phyloP scores from a whole-genome alignment of 2,797 vertebrate species.

The Hyperoplus lanceolatus region DNA sequence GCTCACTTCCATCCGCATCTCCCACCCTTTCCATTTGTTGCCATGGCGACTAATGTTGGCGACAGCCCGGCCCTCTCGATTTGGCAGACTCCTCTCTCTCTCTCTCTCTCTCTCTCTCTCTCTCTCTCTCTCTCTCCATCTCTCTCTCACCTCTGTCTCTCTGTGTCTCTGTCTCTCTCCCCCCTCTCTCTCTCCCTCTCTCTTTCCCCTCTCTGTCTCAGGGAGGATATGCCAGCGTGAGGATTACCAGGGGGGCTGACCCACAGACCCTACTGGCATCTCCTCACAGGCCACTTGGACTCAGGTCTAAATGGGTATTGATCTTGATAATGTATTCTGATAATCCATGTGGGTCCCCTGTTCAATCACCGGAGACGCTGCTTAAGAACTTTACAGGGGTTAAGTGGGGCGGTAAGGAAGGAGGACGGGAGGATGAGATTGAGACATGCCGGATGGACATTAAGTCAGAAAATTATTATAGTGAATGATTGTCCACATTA shows the following conservation, averaged over 20 bases:
- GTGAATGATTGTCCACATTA: no score
- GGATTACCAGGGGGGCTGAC: slow-evolving; percentile 61
- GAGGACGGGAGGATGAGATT: background rate
- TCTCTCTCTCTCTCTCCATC: slow-evolving; percentile 38
- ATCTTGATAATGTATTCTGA: slow-evolving; percentile 78
- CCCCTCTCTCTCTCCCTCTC: no score
- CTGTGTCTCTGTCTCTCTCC: no score
- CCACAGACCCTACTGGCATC: slow-evolving; percentile 64
- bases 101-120: slow-evolving; percentile 35
- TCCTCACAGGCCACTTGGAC: slow-evolving; percentile 63
- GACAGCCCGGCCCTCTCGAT: slow-evolving; percentile 66
- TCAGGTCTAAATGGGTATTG: slow-evolving; percentile 73
- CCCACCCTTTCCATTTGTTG: slow-evolving; percentile 77
- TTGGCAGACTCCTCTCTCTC: slow-evolving; percentile 62
- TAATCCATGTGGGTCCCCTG: slow-evolving; percentile 62
- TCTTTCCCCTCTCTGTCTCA: slow-evolving; percentile 46
- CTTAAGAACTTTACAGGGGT: slow-evolving; percentile 43
- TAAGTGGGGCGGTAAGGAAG: slow-evolving; percentile 31
- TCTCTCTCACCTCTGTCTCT: no score
- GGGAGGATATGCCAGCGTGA: slow-evolving; percentile 70
- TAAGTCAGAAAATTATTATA: background rate
- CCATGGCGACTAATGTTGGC: slow-evolving; percentile 80
- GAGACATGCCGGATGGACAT: background rate
- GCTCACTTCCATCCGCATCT: slow-evolving; percentile 56
- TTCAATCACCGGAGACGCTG: slow-evolving; percentile 61